These are phyloP conservation scores for Penaeus indicus DNA, from an alignment of 1,140 invertebrate genomes.

Conservation along the genomic window DNA sequence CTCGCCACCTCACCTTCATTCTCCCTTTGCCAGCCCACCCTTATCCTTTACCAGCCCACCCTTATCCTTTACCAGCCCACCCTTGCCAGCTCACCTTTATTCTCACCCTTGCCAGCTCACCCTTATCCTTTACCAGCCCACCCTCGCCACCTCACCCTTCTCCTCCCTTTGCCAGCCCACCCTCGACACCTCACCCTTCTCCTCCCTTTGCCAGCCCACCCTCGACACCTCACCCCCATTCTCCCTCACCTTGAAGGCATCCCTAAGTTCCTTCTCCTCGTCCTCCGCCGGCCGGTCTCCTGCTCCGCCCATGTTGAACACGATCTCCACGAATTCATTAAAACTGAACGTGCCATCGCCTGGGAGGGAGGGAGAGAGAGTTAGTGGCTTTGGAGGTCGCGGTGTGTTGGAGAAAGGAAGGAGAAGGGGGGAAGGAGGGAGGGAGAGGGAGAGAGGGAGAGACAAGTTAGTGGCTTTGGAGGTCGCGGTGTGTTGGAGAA, in stretches of 20 bases:
- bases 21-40: neutral
- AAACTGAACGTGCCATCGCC: conserved; percentile 92
- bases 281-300: conserved; percentile 74
- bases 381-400: neutral
- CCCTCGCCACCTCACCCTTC: too few species aligned
- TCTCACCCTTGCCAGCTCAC: too few species aligned
- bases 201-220: neutral
- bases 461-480: neutral
- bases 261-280: conserved; percentile 87
- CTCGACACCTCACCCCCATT: neutral
- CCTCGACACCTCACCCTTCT: neutral
- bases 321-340: conserved; percentile 92
- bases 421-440: neutral
- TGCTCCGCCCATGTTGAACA: conserved; percentile 83
- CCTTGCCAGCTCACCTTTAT: too few species aligned
- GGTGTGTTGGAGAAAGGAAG: neutral
- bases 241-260: conserved; percentile 78
- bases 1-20: neutral
- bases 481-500: neutral
- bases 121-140: too few species aligned
- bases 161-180: too few species aligned
- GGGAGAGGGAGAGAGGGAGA: neutral
- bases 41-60: neutral
- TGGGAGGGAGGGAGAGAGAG: conserved; percentile 43
- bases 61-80: neutral